These are phyloP conservation scores for Condylura cristata DNA, from an alignment of 2,113 vertebrate species.

Conservation along the genomic window DNA sequence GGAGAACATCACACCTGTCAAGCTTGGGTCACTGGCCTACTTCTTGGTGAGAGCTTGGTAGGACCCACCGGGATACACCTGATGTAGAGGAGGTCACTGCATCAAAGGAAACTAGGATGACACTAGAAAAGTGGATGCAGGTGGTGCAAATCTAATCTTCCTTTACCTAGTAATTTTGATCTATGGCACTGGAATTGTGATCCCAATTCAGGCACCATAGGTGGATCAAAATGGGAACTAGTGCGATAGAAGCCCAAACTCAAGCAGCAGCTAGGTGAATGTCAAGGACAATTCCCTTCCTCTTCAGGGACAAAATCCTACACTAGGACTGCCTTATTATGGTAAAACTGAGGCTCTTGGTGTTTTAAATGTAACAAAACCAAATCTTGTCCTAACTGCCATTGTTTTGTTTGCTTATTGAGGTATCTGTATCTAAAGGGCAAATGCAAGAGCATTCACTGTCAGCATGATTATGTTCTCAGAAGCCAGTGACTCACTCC, in stretches of 20 bases:
- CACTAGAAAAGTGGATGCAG: background rate
- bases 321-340: background rate
- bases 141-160: background rate
- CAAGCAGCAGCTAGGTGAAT: background rate
- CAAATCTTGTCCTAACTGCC: background rate
- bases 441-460: background rate
- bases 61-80: background rate
- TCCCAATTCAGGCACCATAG: background rate
- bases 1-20: background rate
- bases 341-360: background rate
- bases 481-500: background rate
- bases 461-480: background rate
- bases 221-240: background rate
- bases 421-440: background rate
- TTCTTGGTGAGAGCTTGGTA: background rate
- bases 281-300: background rate
- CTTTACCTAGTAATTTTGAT: fast-evolving
- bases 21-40: background rate
- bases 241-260: background rate
- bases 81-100: background rate
- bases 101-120: background rate
- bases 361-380: background rate
- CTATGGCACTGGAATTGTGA: background rate
- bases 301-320: background rate
- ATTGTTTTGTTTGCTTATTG: background rate